Evolutionary conservation across 2,888 invertebrate species (phyloP), one percentile per base, ranked within the genome.

Genomic region (Agrypnus murinus): DNA sequence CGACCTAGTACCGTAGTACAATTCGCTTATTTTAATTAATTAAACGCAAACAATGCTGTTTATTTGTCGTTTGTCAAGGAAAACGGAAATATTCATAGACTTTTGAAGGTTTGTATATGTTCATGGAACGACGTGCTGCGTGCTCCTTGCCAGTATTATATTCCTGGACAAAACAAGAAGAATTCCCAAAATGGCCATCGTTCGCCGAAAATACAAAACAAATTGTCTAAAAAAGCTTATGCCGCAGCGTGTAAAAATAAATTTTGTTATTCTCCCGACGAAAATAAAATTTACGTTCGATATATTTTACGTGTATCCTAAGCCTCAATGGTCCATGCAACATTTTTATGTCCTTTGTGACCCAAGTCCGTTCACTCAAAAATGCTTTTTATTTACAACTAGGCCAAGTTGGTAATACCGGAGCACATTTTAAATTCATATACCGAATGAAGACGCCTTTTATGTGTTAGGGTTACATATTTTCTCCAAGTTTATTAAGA

Each of bases 261-360:
- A 71, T 71, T 67, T 71, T 68, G 71, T 71, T 71, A 68, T 67
- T 68, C 71, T 71, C 71, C 17, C 64, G 71, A 48, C 67, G 71
- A 64, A 71, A 71, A 68, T 71, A 71, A 71, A 71, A 71, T 71
- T 71, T 71, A 71, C 63, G 66, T 71, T 71, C 71, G 66, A 71
- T 71, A 68, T 71, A 71, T 71, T 71, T 71, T 68, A 71, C 68
- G 71, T 65, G 67, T 58, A 65, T 68, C 53, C 68, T 65, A 71
- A 59, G 71, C 66, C 50, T 67, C 67, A 62, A 66, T 59, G 68
- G 65, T 58, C 60, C 64, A 55, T 71, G 63, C 67, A 71, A 65
- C 68, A 71, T 65, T 71, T 71, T 71, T 68, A 71, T 71, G 65
- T 64, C 65, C 50, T 71, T 71, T 64, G 67, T 67, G 67, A 71